A percentile compares a stretch with the other conserved stretches of the same genome.
Evolutionary conservation across 2,888 invertebrate species (phyloP).

Genomic region (Lucinisca nassula): DNA sequence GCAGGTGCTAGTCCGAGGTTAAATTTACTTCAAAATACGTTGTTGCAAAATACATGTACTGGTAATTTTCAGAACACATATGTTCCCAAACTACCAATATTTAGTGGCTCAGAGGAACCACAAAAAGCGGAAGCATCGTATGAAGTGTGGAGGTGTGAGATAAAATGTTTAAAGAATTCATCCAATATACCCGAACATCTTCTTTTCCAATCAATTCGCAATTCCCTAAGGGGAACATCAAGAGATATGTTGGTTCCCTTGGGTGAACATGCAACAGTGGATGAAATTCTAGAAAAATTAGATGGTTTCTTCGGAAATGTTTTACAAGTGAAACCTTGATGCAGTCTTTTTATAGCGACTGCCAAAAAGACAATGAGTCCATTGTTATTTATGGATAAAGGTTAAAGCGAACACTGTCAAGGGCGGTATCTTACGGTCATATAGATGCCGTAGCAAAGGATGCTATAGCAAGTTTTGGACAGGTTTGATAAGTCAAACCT

Average conservation of each 20-base stretch:
- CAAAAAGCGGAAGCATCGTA: conserved; percentile 48
- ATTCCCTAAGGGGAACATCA: conserved; percentile 44
- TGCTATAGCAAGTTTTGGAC: conserved; percentile 15
- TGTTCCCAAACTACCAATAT: conserved; percentile 30
- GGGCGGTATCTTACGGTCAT: not conserved
- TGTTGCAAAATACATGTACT: no score
- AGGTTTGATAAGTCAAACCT: not conserved
- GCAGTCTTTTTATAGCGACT: not conserved
- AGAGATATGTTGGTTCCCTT: conserved; percentile 37
- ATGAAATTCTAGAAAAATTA: not conserved
- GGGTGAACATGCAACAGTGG: conserved; percentile 19
- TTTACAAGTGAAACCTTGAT: not conserved
- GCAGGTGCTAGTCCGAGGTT: no score
- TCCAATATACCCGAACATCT: not conserved
- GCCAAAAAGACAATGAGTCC: not conserved
- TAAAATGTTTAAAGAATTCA: conserved; percentile 19
- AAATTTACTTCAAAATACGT: no score
- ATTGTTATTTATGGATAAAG: not conserved
- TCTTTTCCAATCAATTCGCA: conserved; percentile 24
- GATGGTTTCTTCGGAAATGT: conserved; percentile 10
- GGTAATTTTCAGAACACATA: no score
- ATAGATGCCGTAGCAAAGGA: not conserved
- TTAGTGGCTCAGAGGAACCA: conserved; percentile 46
- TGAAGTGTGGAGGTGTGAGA: conserved; percentile 41
- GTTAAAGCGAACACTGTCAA: not conserved